Percentiles rank a stretch among this genome's conserved stretches.
Evolutionary conservation across 2,797 vertebrate species (phyloP).

Genomic region (Gymnodraco acuticeps): DNA sequence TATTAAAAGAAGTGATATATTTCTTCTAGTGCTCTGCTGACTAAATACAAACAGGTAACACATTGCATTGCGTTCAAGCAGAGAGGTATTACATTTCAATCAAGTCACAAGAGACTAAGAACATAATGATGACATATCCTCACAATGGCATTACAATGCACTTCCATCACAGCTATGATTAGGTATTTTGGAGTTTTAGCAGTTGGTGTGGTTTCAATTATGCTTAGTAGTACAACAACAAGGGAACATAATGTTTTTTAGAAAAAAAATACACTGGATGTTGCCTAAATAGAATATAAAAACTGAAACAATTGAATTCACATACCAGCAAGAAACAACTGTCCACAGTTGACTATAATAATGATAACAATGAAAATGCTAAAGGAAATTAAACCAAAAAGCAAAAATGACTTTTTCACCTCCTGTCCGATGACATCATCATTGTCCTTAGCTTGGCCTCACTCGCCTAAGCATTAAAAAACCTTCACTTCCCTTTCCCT

Average conservation of each 20-base stretch:
- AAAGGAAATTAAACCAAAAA: no score
- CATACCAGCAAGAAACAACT: no score
- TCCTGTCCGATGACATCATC: constrained; percentile 24
- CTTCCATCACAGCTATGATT: neutral
- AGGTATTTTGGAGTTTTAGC: neutral
- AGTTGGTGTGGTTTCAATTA: neutral
- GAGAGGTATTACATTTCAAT: constrained; percentile 9
- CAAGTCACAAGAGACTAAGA: constrained; percentile 12
- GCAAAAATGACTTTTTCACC: constrained; percentile 1
- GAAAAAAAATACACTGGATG: neutral
- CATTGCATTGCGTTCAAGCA: neutral
- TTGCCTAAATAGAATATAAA: no score
- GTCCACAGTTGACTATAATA: no score
- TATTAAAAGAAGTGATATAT: constrained; percentile 29
- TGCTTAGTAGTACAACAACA: neutral
- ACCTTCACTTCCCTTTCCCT: constrained; percentile 10
- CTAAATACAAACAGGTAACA: constrained; percentile 31
- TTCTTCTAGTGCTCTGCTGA: constrained; percentile 22
- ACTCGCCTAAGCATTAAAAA: constrained; percentile 17
- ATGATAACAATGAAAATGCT: no score
- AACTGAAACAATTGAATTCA: no score
- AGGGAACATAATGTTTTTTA: neutral
- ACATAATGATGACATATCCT: constrained; percentile 5
- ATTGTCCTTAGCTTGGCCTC: constrained; percentile 23
- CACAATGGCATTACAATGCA: neutral